Conservation (phyloP, 2,797 vertebrate species). For the Acridotheres tristis region DNA sequence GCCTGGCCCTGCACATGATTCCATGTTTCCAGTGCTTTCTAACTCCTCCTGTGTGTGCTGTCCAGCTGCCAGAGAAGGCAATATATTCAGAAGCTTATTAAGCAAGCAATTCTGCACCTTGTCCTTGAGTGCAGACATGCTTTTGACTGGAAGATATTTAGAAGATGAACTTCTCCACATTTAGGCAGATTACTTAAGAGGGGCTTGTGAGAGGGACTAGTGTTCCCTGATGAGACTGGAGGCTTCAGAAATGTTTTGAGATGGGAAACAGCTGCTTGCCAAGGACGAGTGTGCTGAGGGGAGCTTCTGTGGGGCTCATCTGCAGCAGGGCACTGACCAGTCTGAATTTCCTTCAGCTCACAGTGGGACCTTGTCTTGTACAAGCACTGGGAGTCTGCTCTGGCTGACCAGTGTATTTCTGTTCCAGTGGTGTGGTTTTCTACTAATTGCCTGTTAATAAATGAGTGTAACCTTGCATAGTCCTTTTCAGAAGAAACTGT, state of each 20-base stretch:
- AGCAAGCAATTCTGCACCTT: neutral
- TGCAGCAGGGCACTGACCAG: neutral
- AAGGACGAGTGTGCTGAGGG: neutral
- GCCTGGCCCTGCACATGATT: neutral
- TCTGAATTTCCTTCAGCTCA: neutral
- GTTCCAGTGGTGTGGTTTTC: neutral
- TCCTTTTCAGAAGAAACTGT: neutral
- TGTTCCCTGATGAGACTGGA: neutral
- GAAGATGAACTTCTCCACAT: neutral
- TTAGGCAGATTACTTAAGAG: neutral
- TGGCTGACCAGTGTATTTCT: neutral
- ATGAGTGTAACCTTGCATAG: rapidly evolving
- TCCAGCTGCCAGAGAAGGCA: neutral
- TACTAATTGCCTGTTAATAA: neutral
- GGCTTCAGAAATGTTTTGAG: slow-evolving; percentile 2
- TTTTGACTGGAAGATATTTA: neutral
- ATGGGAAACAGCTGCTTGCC: slow-evolving; percentile 34
- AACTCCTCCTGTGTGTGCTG: neutral
- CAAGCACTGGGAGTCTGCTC: neutral
- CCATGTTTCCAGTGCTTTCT: neutral
- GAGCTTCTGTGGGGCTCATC: neutral
- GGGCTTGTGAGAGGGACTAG: neutral
- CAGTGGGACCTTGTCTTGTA: neutral
- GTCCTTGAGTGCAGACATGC: neutral
- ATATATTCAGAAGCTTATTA: neutral